Evolutionary conservation across 2,888 invertebrate genomes (phyloP), one percentile per base, ranked within the genome.

Genomic region (Craniophora ligustri): DNA sequence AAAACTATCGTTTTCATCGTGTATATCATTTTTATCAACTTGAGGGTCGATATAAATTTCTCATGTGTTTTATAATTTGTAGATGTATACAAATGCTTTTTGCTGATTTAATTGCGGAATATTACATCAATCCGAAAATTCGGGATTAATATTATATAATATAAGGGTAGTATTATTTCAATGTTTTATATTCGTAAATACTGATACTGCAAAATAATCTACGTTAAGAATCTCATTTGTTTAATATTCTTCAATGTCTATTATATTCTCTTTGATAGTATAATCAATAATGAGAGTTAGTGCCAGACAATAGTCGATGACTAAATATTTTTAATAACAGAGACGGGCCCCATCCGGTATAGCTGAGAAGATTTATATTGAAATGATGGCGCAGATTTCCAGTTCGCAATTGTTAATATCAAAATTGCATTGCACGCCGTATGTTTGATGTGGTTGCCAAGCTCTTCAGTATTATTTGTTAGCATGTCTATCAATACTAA

Each of bases 241-340:
- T 38, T 32, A 40, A 31, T 65, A 30, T 53, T 18, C 40, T 36
- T 30, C 61, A 66, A 60, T 63, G 34, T 49, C 34, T 40, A 32
- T 66, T 66, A 63, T 66, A 63, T 63, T 28, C 28, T 60, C n/a
- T 40, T 28, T 15, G 31, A 28, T 31, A 54, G 16, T 47, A 59
- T 14, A 58, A 46, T 45, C 15, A 30, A n/a, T 5, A 23, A 40
- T 30, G 28, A 18, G 10, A 30, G n/a, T 19, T 10, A 34, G 45
- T 7, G 5, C n/a, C 26, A 18, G 10, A 60, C 63, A 60, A 66
- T 63, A 30, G 46, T 14, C 31, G 28, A 7, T 16, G 26, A 32
- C 23, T 39, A 49, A 64, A 58, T 65, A 49, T 61, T 64, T 48
- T 39, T 21, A 39, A 2, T 39, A 39, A 14, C 11, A 3, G 7